Evolutionary conservation across 2,797 vertebrate genomes (phyloP).

Genomic region (Phalanger gymnotis): DNA sequence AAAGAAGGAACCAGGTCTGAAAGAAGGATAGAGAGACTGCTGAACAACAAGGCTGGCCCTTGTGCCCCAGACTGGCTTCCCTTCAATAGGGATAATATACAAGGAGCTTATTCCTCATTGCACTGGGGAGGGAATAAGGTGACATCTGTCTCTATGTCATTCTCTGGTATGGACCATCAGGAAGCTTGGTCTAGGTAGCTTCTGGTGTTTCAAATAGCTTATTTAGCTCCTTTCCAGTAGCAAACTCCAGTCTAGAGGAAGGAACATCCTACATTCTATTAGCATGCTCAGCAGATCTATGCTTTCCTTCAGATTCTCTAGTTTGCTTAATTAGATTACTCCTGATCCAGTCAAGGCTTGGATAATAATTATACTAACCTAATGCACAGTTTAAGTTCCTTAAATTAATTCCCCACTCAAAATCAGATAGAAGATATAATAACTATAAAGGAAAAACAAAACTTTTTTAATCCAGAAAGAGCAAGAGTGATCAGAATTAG

Average conservation of each 20-base stretch:
- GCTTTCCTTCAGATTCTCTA: constrained; percentile 16
- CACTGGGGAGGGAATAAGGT: background rate
- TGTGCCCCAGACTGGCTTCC: background rate
- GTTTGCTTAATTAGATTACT: constrained; percentile 23
- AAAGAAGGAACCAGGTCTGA: background rate
- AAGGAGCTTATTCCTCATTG: too few relatives aligned
- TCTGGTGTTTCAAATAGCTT: background rate
- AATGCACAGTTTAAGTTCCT: background rate
- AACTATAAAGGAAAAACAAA: constrained; percentile 47
- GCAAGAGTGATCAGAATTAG: background rate
- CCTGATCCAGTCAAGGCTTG: background rate
- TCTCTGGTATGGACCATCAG: background rate
- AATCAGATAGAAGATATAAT: constrained; percentile 7
- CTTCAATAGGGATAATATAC: too few relatives aligned
- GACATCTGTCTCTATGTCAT: background rate
- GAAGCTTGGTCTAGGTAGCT: constrained; percentile 1
- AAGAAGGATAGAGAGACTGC: background rate
- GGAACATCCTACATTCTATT: background rate
- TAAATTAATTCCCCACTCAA: constrained; percentile 37
- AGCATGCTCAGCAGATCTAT: background rate
- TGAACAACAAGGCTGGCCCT: background rate
- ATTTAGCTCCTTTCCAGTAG: background rate
- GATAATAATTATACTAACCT: background rate
- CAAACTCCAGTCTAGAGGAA: constrained; percentile 3
- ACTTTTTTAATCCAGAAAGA: background rate